Evolutionary conservation across 2,888 invertebrate genomes (phyloP).

Genomic region (Rotaria macrura): DNA sequence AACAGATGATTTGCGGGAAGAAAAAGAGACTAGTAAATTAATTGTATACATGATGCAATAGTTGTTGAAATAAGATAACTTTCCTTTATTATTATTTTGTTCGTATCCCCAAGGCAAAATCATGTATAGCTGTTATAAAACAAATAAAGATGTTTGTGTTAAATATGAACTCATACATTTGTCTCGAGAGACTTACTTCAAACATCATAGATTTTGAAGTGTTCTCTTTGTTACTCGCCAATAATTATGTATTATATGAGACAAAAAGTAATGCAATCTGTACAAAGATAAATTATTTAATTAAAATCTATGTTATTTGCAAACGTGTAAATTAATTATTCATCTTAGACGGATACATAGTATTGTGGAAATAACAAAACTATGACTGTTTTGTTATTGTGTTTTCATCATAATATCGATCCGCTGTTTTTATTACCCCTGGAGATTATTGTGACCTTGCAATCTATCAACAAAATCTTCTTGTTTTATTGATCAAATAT

Average conservation of each 20-base stretch:
- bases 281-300: background rate
- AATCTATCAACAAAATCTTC: background rate
- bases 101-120: background rate
- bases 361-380: background rate
- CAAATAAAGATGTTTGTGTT: background rate
- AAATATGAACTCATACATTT: no score
- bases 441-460: background rate
- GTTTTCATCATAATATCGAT: background rate
- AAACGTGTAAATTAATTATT: background rate
- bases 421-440: background rate
- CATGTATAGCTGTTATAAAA: background rate
- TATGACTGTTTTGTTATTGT: background rate
- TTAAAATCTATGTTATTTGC: background rate
- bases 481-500: no score
- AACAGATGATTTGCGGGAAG: slow-evolving; percentile 3
- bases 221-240: background rate
- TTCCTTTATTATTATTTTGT: background rate
- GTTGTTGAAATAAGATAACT: background rate
- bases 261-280: no score
- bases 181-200: no score
- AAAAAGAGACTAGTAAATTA: background rate
- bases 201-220: no score
- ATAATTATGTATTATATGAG: background rate
- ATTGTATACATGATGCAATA: background rate
- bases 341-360: background rate